Evolutionary conservation across 2,888 invertebrate species (phyloP), one percentile per base, ranked within the genome.

Genomic region (Eilema depressum): DNA sequence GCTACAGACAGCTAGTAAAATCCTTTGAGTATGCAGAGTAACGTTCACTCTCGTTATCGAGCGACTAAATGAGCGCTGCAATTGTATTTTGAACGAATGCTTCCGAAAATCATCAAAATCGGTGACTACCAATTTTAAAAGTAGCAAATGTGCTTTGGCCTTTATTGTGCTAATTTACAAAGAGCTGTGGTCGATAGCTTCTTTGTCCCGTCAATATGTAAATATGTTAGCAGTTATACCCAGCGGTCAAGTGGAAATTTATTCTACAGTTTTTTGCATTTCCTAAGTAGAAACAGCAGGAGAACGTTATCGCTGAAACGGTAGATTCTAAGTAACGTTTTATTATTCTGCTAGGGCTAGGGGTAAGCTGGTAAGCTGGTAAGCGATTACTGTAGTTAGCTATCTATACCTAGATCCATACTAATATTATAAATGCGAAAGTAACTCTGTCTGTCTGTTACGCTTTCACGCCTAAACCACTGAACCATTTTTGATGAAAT

Each of bases 211-310:
- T 37, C 11, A 57, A 57, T 37, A 57, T 25, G 25, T 11, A 23
- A 30, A 56, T 33, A 41, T 41, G 41, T 41, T 41, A 41, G 47
- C 12, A 23, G 56, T 56, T 30, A 25, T 4, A 56, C 17, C 30
- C 28, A 41, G 41, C 17, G 47, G 12, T 33, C 23, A 33, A 25
- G 30, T 33, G 25, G 17, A 33, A 57, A 33, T 33, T 33, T 25
- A 66, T 25, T 17, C 33, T 30, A 53, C 53, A 47, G 12, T 53
- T 65, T 53, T 65, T 65, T 62, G 23, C 14, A n/a, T 62, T 41
- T 41, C 14, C 26, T 63, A 63, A 26, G 26, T 26, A 23, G 1
- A 53, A 53, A 53, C n/a, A 20, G n/a, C 3, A 53, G n/a, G n/a
- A 53, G n/a, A 53, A 53, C 53, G 53, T 53, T 53, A 53, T 53